Evolutionary conservation across 2,113 vertebrate genomes (phyloP).

Genomic region (Smithornis capensis): DNA sequence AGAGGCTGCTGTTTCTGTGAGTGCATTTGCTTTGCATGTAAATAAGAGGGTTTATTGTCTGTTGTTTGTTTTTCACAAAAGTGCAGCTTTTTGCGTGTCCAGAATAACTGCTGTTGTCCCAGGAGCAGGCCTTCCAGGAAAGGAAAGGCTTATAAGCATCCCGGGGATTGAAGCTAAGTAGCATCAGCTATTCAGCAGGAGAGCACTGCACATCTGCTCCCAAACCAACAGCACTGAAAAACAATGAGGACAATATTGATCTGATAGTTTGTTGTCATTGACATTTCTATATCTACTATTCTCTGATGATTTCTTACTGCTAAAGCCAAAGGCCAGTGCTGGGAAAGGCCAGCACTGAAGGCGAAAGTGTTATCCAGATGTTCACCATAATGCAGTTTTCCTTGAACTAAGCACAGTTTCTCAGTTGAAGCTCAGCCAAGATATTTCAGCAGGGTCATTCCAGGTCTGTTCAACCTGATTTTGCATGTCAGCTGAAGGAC

Average conservation of each 20-base stretch:
- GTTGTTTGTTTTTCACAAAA: slow-evolving; percentile 6
- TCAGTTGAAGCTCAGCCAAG: background rate
- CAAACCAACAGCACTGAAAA: background rate
- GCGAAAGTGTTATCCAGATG: background rate
- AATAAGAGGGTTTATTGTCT: slow-evolving; percentile 10
- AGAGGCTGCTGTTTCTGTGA: background rate
- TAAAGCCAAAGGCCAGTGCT: background rate
- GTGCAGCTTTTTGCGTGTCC: background rate
- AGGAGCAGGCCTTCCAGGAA: background rate
- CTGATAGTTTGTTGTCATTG: background rate
- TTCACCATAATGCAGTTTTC: background rate
- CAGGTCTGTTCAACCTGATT: slow-evolving; percentile 15
- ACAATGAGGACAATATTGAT: background rate
- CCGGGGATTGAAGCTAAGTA: background rate
- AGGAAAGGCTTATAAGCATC: background rate
- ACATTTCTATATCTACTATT: background rate
- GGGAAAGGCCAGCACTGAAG: background rate
- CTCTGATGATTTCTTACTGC: background rate
- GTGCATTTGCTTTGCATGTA: slow-evolving; percentile 16
- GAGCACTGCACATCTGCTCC: background rate
- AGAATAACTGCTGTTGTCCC: background rate
- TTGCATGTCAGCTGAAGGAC: slow-evolving; percentile 40
- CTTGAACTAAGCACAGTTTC: background rate
- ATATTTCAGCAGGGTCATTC: background rate
- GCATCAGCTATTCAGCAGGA: background rate